A percentile compares a stretch with the other conserved stretches of the same genome.
Conservation (phyloP, 2,888 invertebrate genomes). For the Chorisops tibialis region DNA sequence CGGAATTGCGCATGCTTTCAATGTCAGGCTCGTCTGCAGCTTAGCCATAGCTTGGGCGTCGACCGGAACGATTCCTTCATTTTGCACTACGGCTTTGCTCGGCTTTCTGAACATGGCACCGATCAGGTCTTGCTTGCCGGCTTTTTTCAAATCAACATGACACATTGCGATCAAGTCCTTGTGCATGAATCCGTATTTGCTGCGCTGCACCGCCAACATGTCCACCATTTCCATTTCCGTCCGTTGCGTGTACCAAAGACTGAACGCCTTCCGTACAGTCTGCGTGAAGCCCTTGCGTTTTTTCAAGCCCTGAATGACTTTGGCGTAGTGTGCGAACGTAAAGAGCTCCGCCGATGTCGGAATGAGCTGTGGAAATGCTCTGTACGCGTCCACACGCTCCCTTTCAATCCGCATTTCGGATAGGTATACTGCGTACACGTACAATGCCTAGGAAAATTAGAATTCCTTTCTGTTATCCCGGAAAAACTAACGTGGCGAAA, state of each 20-base stretch:
- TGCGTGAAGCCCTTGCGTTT: conserved; percentile 40
- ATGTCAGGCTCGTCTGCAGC: conserved; percentile 37
- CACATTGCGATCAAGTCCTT: conserved; percentile 41
- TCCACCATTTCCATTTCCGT: conserved; percentile 37
- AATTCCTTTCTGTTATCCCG: too few relatives aligned
- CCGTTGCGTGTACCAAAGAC: conserved; percentile 43
- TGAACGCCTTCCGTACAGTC: conserved; percentile 44
- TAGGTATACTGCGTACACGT: conserved; percentile 44
- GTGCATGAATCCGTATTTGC: conserved; percentile 39
- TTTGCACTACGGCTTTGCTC: neutral
- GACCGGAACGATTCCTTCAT: neutral
- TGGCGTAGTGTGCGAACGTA: conserved; percentile 41
- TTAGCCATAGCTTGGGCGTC: conserved; percentile 3
- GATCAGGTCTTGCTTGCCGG: conserved; percentile 32
- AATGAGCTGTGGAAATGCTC: conserved; percentile 39
- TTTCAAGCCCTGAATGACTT: conserved; percentile 37
- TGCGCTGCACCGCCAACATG: conserved; percentile 41
- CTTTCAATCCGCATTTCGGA: conserved; percentile 20
- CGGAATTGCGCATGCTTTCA: conserved; percentile 38
- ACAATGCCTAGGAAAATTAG: conserved; percentile 36
- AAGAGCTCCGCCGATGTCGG: conserved; percentile 42
- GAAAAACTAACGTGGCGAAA: neutral
- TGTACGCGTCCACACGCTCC: conserved; percentile 27
- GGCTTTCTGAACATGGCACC: neutral
- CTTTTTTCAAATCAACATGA: conserved; percentile 37